Base-by-base conservation (phyloP, 2,888 invertebrate genomes). In the Athetis lepigone region DNA sequence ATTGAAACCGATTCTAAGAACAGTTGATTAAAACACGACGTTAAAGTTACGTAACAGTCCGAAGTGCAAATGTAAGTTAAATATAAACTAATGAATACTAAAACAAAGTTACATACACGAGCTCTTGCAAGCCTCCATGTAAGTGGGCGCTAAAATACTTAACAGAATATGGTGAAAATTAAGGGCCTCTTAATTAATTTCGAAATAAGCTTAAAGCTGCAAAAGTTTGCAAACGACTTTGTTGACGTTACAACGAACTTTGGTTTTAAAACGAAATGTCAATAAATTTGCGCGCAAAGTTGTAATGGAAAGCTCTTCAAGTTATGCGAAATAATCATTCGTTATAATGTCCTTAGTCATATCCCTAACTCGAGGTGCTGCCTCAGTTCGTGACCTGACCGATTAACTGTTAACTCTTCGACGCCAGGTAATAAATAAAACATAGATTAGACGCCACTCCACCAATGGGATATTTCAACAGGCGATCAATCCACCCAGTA, bases 121-220 rank as follows among this genome's bases (percentile, higher is more conserved):
- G 42, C 43, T 29, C 40, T 51, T 27, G 56, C 23, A 39, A 62
- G n/a, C 23, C 56, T 59, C 42, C 50, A 47, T 54, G 58, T 67
- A 72, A 66, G 69, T 67, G 46, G 52, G 64, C 50, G 77, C 59
- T 77, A 65, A 78, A 77, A 67, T 69, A 72, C 72, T 67, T 72
- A 60, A 56, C 66, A 59, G 57, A 68, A 67, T 70, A 59, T 52
- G 70, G 49, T 39, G 59, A 59, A 63, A 65, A 60, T 58, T 56
- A 73, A 66, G 58, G 61, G 70, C 62, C 66, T 65, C 60, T 70
- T 71, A 75, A 75, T 69, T 78, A 61, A 73, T 78, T 70, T 70
- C 43, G 59, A 66, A 77, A 70, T 64, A 59, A 66, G 60, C 60
- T 72, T 62, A 60, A 39, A 52, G 57, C 51, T 64, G 63, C 60